Evolutionary conservation across 2,888 invertebrate species (phyloP).

Genomic region (Parnassius orleans): DNA sequence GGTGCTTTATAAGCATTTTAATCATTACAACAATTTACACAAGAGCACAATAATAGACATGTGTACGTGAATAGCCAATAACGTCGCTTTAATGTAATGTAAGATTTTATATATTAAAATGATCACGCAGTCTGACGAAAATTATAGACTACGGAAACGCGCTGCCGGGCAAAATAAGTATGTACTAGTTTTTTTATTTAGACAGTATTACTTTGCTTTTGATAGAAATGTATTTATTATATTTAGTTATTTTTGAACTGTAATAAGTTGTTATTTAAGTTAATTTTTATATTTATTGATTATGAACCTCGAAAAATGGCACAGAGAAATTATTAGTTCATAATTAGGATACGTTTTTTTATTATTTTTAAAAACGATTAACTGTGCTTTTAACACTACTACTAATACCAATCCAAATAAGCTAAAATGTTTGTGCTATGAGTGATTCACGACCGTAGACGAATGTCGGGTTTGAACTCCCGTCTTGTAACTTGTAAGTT

Average conservation of each 20-base stretch:
- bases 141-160: conserved; percentile 22
- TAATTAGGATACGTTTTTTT: too few species aligned
- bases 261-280: neutral
- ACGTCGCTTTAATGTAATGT: conserved; percentile 24
- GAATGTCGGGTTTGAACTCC: too few species aligned
- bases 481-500: too few species aligned
- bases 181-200: neutral
- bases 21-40: conserved; percentile 16
- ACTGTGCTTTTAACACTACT: too few species aligned
- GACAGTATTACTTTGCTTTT: neutral
- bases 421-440: too few species aligned
- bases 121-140: conserved; percentile 14
- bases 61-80: conserved; percentile 27
- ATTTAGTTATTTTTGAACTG: neutral
- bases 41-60: conserved; percentile 14
- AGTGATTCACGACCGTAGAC: too few species aligned
- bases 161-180: neutral
- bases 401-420: too few species aligned
- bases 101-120: conserved; percentile 16
- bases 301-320: too few species aligned
- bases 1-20: neutral
- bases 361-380: too few species aligned
- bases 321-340: too few species aligned
- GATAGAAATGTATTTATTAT: neutral
- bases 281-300: too few species aligned